phyloP scores from a whole-genome alignment of 2,113 vertebrate species.

The Mionectes macconnelli region DNA sequence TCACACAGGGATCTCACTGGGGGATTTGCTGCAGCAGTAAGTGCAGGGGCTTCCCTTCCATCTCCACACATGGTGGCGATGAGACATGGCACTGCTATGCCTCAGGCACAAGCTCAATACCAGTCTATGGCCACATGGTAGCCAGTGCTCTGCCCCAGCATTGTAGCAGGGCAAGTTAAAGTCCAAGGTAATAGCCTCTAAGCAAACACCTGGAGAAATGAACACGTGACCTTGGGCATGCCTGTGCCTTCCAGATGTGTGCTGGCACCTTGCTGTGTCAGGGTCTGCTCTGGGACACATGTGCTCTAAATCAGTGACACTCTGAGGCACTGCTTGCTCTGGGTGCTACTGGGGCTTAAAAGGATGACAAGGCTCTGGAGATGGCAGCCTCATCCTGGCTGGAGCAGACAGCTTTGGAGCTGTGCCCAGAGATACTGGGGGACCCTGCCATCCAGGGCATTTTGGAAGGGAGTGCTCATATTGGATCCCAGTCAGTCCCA shows the following conservation, averaged over 20 bases:
- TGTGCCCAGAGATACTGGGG: neutral
- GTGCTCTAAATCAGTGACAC: neutral
- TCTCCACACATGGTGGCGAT: fast-evolving
- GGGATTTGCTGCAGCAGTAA: neutral
- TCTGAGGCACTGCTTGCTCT: neutral
- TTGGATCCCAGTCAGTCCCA: neutral
- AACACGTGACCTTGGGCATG: neutral
- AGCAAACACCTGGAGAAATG: neutral
- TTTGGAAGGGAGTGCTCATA: neutral
- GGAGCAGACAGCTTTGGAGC: neutral
- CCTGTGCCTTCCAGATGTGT: fast-evolving
- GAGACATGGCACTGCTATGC: neutral
- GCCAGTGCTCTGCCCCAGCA: fast-evolving
- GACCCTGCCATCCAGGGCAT: neutral
- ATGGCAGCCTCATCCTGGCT: neutral
- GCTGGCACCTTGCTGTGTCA: neutral
- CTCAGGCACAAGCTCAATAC: neutral
- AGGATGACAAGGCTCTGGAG: neutral
- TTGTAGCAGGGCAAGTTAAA: neutral
- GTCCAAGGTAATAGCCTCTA: neutral
- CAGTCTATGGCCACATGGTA: neutral
- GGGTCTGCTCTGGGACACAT: neutral
- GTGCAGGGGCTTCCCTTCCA: neutral
- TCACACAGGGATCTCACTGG: neutral
- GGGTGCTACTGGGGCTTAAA: neutral